Percentiles rank a stretch among this genome's conserved stretches.
These are phyloP conservation scores for Actias luna DNA, from an alignment of 2,888 invertebrate species.

Conservation along the genomic window DNA sequence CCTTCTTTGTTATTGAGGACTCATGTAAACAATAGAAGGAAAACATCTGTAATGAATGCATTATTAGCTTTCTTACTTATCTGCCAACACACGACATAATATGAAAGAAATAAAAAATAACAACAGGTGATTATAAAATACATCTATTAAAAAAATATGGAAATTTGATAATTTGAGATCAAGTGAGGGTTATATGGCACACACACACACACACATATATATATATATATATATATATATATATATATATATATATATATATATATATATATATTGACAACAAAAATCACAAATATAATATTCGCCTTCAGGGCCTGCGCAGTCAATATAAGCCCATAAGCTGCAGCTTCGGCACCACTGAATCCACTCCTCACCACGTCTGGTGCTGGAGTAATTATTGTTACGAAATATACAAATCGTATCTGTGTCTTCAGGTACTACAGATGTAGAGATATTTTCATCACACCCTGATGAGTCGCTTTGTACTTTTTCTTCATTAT, in stretches of 20 bases:
- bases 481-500: not conserved
- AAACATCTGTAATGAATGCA: not conserved
- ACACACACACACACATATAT: too few relatives aligned
- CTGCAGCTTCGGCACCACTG: constrained; percentile 19
- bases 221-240: too few relatives aligned
- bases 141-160: not conserved
- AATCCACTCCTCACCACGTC: constrained; percentile 12
- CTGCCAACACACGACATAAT: constrained; percentile 14
- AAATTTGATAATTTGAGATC: not conserved
- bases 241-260: too few relatives aligned
- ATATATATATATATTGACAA: too few relatives aligned
- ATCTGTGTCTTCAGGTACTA: constrained; percentile 14
- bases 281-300: constrained; percentile 21
- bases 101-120: not conserved
- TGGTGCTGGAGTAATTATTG: constrained; percentile 16
- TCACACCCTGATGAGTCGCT: not conserved
- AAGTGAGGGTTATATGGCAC: not conserved
- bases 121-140: not conserved
- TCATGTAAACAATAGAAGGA: not conserved
- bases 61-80: not conserved
- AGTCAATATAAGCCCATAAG: constrained; percentile 21
- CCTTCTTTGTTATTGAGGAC: too few relatives aligned
- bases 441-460: not conserved
- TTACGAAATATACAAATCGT: constrained; percentile 17
- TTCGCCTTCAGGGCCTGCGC: constrained; percentile 21